Percentiles rank a stretch among this genome's conserved stretches.
Conservation (phyloP, 1,140 invertebrate species). For the Papilio machaon region DNA sequence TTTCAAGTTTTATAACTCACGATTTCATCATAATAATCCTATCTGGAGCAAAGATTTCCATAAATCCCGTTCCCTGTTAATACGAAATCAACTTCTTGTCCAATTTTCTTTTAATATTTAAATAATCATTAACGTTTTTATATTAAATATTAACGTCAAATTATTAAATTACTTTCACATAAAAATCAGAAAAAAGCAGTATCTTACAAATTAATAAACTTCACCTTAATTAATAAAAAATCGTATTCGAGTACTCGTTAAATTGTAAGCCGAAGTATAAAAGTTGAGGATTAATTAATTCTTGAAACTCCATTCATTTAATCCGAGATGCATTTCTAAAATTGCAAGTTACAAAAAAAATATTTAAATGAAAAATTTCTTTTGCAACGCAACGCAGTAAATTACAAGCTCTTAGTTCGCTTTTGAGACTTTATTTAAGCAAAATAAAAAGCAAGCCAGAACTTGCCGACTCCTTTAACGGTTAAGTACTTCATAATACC, state of each 20-base stretch:
- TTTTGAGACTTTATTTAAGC: constrained; percentile 10
- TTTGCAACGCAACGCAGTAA: constrained; percentile 44
- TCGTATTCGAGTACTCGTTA: not conserved
- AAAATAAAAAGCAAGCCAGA: constrained; percentile 46
- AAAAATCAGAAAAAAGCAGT: not conserved
- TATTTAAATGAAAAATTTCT: constrained; percentile 24
- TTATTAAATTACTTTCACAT: not conserved
- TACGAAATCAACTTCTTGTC: not conserved
- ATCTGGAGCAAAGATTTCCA: constrained; percentile 1
- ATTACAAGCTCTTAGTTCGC: constrained; percentile 51
- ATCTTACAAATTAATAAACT: not conserved
- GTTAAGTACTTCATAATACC: constrained; percentile 42
- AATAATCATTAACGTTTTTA: not conserved
- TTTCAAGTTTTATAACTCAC: not conserved
- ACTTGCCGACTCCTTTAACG: constrained; percentile 42
- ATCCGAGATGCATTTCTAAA: constrained; percentile 11
- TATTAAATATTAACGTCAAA: not conserved
- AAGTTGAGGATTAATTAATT: constrained; percentile 13
- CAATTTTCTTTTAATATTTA: not conserved
- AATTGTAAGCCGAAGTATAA: not conserved
- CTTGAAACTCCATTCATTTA: not conserved
- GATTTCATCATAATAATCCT: not conserved
- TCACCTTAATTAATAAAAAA: not conserved
- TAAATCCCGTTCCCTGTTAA: not conserved
- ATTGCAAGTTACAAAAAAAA: constrained; percentile 11